These are phyloP conservation scores for Tiliacea aurago DNA, from an alignment of 2,888 invertebrate genomes.

Conservation along the genomic window DNA sequence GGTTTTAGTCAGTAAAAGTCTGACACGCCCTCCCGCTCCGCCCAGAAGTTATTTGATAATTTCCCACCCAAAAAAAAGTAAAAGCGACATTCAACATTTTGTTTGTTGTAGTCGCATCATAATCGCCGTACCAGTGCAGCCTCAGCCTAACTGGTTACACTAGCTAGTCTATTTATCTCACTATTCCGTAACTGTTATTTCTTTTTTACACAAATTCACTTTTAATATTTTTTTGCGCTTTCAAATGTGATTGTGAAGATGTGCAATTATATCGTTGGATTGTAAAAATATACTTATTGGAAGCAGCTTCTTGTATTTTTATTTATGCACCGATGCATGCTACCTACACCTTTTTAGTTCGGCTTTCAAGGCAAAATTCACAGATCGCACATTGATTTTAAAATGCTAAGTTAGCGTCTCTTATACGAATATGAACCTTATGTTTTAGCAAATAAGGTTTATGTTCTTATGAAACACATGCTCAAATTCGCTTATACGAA, in stretches of 20 bases:
- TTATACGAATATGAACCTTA: background rate
- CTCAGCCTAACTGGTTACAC: background rate
- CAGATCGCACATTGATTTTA: background rate
- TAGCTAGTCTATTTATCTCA: constrained; percentile 36
- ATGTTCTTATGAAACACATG: background rate
- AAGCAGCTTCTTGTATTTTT: constrained; percentile 84
- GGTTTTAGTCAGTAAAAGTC: no score
- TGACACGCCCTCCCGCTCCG: no score
- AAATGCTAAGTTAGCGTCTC: background rate
- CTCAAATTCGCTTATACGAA: background rate
- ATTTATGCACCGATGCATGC: constrained; percentile 75
- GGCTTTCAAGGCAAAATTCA: constrained; percentile 22
- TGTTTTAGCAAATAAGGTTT: background rate
- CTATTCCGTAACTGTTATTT: constrained; percentile 31
- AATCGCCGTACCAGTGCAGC: background rate
- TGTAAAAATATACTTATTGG: constrained; percentile 84
- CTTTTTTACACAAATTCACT: constrained; percentile 35
- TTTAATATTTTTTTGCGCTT: constrained; percentile 71
- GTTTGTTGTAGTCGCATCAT: background rate
- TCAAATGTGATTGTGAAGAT: constrained; percentile 64
- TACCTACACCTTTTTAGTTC: constrained; percentile 46
- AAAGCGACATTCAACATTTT: background rate
- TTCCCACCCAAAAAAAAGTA: no score
- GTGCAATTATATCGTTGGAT: constrained; percentile 68
- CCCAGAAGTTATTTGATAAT: no score